Evolutionary conservation across 1,140 invertebrate genomes (phyloP).

Genomic region (Neelides sp.): DNA sequence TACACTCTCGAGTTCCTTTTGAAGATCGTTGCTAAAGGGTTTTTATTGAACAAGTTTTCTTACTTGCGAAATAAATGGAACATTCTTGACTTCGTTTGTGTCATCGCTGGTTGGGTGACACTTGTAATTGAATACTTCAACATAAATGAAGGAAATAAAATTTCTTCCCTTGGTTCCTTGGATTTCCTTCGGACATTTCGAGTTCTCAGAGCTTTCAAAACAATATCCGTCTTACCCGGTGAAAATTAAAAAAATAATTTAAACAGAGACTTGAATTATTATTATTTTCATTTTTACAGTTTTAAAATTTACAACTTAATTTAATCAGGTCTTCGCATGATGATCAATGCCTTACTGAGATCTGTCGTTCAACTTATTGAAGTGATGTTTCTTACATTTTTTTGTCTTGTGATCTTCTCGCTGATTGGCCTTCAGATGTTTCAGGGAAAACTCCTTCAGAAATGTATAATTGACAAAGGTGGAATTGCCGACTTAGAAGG

Average conservation of each 20-base stretch:
- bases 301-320: too few species aligned
- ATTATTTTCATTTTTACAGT: constrained; percentile 6
- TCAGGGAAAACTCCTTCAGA: constrained; percentile 75
- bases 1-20: constrained; percentile 43
- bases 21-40: constrained; percentile 42
- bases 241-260: too few species aligned
- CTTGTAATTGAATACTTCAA: constrained; percentile 81
- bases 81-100: constrained; percentile 44
- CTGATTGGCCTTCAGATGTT: constrained; percentile 79
- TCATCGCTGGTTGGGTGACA: constrained; percentile 64
- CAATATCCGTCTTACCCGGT: constrained; percentile 46
- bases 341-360: constrained; percentile 86
- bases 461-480: constrained; percentile 56
- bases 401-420: constrained; percentile 89
- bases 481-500: too few species aligned
- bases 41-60: constrained; percentile 42
- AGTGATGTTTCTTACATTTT: constrained; percentile 89
- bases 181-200: constrained; percentile 43
- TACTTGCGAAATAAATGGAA: constrained; percentile 46
- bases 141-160: constrained; percentile 60
- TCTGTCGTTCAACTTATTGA: constrained; percentile 86
- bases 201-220: constrained; percentile 44
- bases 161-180: too few species aligned
- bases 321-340: constrained; percentile 71
- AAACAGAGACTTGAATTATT: too few species aligned